These are phyloP conservation scores for Trypoxylon attenuatum DNA, from an alignment of 2,888 invertebrate genomes.

Conservation along the genomic window DNA sequence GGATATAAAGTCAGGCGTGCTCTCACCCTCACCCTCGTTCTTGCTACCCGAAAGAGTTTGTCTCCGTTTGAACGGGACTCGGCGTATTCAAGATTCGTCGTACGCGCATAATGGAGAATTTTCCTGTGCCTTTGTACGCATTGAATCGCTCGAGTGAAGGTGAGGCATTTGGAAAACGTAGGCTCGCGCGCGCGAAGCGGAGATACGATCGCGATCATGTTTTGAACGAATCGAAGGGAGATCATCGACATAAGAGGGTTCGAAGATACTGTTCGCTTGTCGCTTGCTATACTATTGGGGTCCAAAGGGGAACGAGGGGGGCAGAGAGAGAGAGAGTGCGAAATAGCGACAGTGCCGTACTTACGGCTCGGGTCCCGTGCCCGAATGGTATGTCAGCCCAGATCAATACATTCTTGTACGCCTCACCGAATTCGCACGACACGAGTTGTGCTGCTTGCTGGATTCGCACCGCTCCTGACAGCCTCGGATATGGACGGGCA, in stretches of 20 bases:
- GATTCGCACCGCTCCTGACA: slow-evolving; percentile 55
- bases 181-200: background rate
- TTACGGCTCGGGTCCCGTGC: slow-evolving; percentile 65
- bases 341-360: slow-evolving; percentile 67
- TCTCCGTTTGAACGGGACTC: too few species aligned
- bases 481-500: slow-evolving; percentile 41
- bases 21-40: too few species aligned
- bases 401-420: slow-evolving; percentile 73
- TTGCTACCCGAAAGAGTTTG: too few species aligned
- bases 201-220: slow-evolving; percentile 8
- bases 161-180: background rate
- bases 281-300: too few species aligned
- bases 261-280: slow-evolving; percentile 51
- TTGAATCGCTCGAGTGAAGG: too few species aligned
- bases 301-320: too few species aligned
- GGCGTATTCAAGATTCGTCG: background rate
- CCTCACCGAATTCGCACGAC: slow-evolving; percentile 66
- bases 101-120: background rate
- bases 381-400: slow-evolving; percentile 68
- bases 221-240: slow-evolving; percentile 22
- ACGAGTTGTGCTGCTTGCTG: slow-evolving; percentile 55
- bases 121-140: too few species aligned
- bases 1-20: too few species aligned
- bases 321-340: slow-evolving; percentile 46
- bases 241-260: slow-evolving; percentile 41